phyloP scores from a whole-genome alignment of 2,113 vertebrate genomes.

The Anguilla japonica region DNA sequence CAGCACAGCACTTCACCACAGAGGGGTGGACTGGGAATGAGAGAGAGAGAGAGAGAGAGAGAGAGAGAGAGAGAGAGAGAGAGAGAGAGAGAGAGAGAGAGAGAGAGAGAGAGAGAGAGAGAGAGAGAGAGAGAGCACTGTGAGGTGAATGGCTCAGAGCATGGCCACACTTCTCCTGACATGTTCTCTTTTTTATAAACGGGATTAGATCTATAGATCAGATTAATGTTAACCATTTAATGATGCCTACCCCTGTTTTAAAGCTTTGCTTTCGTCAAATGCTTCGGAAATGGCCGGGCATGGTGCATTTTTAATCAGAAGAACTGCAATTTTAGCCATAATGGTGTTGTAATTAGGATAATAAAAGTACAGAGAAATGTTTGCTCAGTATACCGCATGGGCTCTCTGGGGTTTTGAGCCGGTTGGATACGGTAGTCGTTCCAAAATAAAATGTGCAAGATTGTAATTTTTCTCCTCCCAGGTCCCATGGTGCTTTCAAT shows the following conservation, averaged over 20 bases:
- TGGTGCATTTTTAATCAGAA: constrained; percentile 64
- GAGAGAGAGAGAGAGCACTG: constrained; percentile 3
- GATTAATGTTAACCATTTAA: constrained; percentile 61
- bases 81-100: too few relatives aligned
- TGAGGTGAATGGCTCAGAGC: background rate
- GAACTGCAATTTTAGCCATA: constrained; percentile 46
- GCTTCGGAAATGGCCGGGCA: constrained; percentile 39
- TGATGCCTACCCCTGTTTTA: constrained; percentile 27
- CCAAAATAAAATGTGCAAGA: constrained; percentile 36
- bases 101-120: background rate
- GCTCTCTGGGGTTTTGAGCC: constrained; percentile 33
- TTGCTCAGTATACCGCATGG: constrained; percentile 36
- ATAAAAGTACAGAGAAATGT: constrained; percentile 48
- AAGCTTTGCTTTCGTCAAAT: constrained; percentile 47
- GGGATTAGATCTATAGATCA: constrained; percentile 51
- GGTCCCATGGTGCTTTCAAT: constrained; percentile 19
- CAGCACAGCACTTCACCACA: background rate
- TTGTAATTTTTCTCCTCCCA: constrained; percentile 17
- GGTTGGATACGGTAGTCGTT: constrained; percentile 28
- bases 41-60: background rate
- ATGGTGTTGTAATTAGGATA: constrained; percentile 55
- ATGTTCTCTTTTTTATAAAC: constrained; percentile 13
- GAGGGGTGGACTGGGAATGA: background rate
- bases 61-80: too few relatives aligned
- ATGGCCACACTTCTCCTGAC: background rate